phyloP scores from a whole-genome alignment of 2,888 invertebrate genomes.

The Actias luna region DNA sequence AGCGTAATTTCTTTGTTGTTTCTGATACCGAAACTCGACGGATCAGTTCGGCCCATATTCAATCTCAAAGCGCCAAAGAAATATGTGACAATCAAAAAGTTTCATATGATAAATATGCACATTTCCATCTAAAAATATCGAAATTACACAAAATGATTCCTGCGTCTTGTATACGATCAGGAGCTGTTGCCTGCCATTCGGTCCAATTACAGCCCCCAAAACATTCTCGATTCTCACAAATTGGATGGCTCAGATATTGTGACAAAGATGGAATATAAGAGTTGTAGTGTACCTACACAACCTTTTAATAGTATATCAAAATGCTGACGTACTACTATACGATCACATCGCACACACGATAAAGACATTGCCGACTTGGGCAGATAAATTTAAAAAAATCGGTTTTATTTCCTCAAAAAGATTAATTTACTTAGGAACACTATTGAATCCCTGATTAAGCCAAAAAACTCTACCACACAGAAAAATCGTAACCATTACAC shows the following conservation, averaged over 20 bases:
- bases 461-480: no score
- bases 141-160: constrained; percentile 27
- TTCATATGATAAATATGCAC: constrained; percentile 29
- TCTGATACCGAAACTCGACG: constrained; percentile 25
- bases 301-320: constrained; percentile 24
- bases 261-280: constrained; percentile 25
- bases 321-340: no score
- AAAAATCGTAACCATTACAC: no score
- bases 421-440: background rate
- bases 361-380: background rate
- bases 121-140: constrained; percentile 29
- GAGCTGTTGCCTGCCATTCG: constrained; percentile 35
- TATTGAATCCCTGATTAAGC: no score
- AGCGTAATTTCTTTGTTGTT: constrained; percentile 28
- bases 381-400: background rate
- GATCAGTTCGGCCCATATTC: constrained; percentile 26
- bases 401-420: background rate
- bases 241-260: constrained; percentile 29
- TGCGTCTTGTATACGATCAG: background rate
- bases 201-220: constrained; percentile 34
- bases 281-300: constrained; percentile 31
- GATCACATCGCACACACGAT: no score
- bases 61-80: constrained; percentile 28
- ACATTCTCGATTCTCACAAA: constrained; percentile 28
- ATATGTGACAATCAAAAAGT: constrained; percentile 25